phyloP scores from a whole-genome alignment of 2,797 vertebrate genomes.

The Rhinoraja longicauda region DNA sequence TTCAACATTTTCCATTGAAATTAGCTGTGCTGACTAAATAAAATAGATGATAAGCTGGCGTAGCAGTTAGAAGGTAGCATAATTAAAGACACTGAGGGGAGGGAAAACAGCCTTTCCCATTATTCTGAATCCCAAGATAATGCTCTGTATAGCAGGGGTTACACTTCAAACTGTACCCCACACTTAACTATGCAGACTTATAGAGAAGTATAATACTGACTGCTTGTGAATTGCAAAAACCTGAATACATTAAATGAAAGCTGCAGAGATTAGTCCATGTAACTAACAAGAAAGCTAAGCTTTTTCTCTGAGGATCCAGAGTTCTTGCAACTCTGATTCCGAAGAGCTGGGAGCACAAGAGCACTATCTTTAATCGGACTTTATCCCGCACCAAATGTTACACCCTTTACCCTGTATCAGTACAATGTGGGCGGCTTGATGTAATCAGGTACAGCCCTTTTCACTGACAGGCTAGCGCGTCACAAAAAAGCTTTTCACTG shows the following conservation, averaged over 20 bases:
- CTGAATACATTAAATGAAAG: background rate
- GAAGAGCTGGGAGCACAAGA: too few species aligned
- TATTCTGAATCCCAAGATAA: background rate
- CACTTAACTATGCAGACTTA: background rate
- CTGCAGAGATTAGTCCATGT: background rate
- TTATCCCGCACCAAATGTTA: too few species aligned
- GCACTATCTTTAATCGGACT: too few species aligned
- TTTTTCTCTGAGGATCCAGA: too few species aligned
- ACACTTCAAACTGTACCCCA: background rate
- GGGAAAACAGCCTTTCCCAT: constrained; percentile 45
- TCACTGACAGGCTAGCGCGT: too few species aligned
- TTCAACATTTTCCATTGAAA: background rate
- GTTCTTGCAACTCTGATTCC: too few species aligned
- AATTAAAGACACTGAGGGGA: constrained; percentile 49
- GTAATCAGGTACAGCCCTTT: too few species aligned
- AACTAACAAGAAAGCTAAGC: background rate
- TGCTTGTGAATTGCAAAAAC: background rate
- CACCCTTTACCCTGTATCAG: too few species aligned
- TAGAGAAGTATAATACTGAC: background rate
- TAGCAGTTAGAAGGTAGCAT: constrained; percentile 55
- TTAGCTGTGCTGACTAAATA: background rate
- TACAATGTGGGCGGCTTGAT: too few species aligned
- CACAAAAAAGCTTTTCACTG: too few species aligned
- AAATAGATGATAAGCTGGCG: background rate
- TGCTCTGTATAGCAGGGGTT: background rate